Percentiles rank a stretch among this genome's conserved stretches.
phyloP scores from a whole-genome alignment of 2,113 vertebrate genomes.

The Otocyon megalotis region DNA sequence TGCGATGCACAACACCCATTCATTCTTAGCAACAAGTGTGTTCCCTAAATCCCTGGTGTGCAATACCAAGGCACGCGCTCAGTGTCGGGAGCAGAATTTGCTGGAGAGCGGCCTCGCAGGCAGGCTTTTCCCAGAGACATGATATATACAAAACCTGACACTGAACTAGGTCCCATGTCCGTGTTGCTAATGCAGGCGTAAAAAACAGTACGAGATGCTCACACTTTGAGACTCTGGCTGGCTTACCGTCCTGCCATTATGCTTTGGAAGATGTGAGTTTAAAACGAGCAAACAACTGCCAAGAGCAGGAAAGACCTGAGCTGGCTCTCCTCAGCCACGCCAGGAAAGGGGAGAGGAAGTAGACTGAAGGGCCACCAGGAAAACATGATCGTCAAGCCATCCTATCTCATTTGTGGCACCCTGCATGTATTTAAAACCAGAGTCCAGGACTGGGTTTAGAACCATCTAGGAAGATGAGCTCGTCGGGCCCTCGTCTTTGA shows the following conservation, averaged over 20 bases:
- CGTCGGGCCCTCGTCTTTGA: background rate
- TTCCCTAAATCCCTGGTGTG: slow-evolving; percentile 63
- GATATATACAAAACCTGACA: background rate
- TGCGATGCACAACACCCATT: slow-evolving; percentile 62
- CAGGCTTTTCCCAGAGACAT: background rate
- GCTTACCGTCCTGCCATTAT: background rate
- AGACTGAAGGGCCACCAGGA: background rate
- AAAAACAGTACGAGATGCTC: background rate
- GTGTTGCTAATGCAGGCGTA: background rate
- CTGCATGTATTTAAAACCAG: background rate
- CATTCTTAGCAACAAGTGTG: slow-evolving; percentile 78
- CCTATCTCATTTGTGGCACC: background rate
- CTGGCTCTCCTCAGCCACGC: background rate
- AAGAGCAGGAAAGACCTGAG: background rate
- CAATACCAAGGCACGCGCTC: background rate
- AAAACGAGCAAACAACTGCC: slow-evolving; percentile 10
- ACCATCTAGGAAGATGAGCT: background rate
- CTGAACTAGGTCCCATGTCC: background rate
- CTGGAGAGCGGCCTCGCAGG: background rate
- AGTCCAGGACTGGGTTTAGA: background rate
- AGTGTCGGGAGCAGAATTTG: background rate
- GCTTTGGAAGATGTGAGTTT: slow-evolving; percentile 31
- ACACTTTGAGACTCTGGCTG: background rate
- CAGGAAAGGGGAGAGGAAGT: background rate
- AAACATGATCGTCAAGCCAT: background rate